phyloP scores from a whole-genome alignment of 2,113 vertebrate species.

The Ramphastos sulfuratus region DNA sequence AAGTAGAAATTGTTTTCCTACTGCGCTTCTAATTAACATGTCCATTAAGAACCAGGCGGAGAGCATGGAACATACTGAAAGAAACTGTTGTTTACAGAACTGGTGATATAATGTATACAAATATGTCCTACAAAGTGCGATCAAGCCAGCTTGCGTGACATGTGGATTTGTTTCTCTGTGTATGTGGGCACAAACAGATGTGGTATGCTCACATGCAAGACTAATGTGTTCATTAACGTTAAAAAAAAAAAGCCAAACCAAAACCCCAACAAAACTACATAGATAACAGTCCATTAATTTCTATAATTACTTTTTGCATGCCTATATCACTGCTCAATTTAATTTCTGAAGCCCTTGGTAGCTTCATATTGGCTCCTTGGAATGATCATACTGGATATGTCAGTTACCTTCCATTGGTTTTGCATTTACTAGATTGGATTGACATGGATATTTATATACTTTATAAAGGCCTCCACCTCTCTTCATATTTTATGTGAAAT shows the following conservation, averaged over 20 bases:
- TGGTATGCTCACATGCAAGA: conserved; percentile 39
- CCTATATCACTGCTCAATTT: background rate
- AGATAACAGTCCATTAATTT: conserved; percentile 58
- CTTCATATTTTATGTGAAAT: background rate
- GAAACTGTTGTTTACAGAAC: conserved; percentile 61
- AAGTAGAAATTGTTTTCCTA: conserved; percentile 61
- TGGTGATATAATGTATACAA: conserved; percentile 56
- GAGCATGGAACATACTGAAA: conserved; percentile 53
- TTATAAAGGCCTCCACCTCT: background rate
- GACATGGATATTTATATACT: background rate
- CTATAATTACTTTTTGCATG: conserved; percentile 42
- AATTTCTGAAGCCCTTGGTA: background rate
- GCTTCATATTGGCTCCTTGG: background rate
- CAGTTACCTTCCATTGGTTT: background rate
- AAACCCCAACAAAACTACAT: background rate
- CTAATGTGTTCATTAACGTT: conserved; percentile 56
- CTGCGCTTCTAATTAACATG: conserved; percentile 64
- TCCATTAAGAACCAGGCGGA: conserved; percentile 54
- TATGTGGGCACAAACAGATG: conserved; percentile 50
- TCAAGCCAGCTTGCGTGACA: conserved; percentile 47
- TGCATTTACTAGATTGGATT: background rate
- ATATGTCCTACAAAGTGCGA: conserved; percentile 58
- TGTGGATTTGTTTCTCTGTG: conserved; percentile 40
- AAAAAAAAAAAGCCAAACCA: background rate
- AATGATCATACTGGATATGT: background rate